Percentiles rank a stretch among this genome's conserved stretches.
Conservation (phyloP, 2,888 invertebrate species). For the Tetranychus piercei region DNA sequence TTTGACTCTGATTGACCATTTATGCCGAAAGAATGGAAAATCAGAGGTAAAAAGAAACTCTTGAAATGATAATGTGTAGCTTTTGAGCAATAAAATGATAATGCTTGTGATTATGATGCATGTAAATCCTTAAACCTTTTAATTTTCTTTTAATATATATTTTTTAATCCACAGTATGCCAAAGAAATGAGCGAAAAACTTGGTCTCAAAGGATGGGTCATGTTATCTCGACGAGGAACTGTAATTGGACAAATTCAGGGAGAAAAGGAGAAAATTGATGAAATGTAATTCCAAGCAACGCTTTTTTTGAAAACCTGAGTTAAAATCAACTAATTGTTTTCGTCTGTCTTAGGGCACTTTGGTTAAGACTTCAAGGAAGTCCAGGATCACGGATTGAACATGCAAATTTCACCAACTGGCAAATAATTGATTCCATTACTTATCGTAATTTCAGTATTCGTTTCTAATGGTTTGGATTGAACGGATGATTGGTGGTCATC, state of each 20-base stretch:
- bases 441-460: slow-evolving; percentile 61
- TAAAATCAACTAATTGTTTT: background rate
- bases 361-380: slow-evolving; percentile 31
- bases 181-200: slow-evolving; percentile 45
- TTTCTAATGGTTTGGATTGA: slow-evolving; percentile 40
- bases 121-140: too few species aligned
- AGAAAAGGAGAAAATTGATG: slow-evolving; percentile 51
- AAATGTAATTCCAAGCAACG: slow-evolving; percentile 50
- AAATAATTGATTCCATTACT: slow-evolving; percentile 47
- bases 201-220: slow-evolving; percentile 71
- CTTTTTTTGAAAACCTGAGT: background rate
- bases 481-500: too few species aligned
- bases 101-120: too few species aligned
- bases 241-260: slow-evolving; percentile 63
- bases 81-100: too few species aligned
- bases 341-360: slow-evolving; percentile 28
- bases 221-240: slow-evolving; percentile 61
- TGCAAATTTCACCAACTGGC: slow-evolving; percentile 38
- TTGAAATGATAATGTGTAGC: too few species aligned
- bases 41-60: too few species aligned
- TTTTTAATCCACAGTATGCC: slow-evolving; percentile 44
- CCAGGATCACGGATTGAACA: slow-evolving; percentile 31
- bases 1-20: too few species aligned
- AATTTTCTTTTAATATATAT: background rate
- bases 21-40: background rate